These are phyloP conservation scores for Rhinichthys osculus DNA, from an alignment of 2,797 vertebrate genomes.

Conservation along the genomic window DNA sequence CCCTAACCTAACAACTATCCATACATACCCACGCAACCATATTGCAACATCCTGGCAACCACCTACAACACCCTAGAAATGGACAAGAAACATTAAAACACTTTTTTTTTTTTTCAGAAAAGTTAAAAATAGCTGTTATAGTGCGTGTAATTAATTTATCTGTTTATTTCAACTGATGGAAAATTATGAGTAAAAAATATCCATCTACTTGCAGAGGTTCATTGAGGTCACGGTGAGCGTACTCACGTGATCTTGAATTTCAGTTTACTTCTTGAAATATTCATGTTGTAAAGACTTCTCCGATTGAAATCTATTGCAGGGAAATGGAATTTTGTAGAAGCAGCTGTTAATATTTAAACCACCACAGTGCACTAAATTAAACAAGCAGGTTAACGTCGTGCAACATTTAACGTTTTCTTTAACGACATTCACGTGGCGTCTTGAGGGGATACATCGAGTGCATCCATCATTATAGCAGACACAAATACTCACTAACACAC, in stretches of 20 bases:
- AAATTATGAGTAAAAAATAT: conserved; percentile 38
- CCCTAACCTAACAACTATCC: neutral
- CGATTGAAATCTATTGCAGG: conserved; percentile 68
- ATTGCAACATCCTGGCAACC: neutral
- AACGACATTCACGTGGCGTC: conserved; percentile 74
- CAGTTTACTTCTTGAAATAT: conserved; percentile 62
- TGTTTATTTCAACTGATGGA: neutral
- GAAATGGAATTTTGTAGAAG: conserved; percentile 67
- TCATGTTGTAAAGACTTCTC: conserved; percentile 57
- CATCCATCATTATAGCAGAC: conserved; percentile 74
- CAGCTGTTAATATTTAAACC: conserved; percentile 73
- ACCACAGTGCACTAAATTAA: conserved; percentile 77
- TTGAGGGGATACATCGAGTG: conserved; percentile 60
- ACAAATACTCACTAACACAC: conserved; percentile 39
- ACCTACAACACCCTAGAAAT: neutral
- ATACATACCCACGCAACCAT: neutral
- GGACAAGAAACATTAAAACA: no score
- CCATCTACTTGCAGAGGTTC: neutral
- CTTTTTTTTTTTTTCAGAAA: neutral
- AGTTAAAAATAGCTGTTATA: neutral
- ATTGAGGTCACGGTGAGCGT: neutral
- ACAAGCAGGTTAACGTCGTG: conserved; percentile 75
- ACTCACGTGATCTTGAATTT: conserved; percentile 21
- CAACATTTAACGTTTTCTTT: conserved; percentile 74
- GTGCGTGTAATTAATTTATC: neutral